Evolutionary conservation across 1,140 invertebrate genomes (phyloP), one percentile per base, ranked within the genome.

Genomic region (Trinorchestia longiramus): DNA sequence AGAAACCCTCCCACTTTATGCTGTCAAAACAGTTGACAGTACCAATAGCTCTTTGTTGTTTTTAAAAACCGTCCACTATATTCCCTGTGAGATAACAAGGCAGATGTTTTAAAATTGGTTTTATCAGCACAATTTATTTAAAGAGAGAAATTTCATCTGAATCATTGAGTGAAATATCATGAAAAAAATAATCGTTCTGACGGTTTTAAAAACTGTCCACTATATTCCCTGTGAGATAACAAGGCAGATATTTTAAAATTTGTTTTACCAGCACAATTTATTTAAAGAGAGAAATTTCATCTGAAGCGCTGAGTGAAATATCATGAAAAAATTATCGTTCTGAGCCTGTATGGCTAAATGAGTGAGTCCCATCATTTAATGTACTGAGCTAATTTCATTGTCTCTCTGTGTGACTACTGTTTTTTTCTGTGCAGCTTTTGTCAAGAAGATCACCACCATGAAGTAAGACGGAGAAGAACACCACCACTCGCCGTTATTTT

Each of bases 341-440:
- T 77, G 47, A 53, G 47, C 19, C 47, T 19, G 47, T 8, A 53
- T 53, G 47, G 47, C 47, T 53, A 53, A n/a, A 6, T 53, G 47
- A 53, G 47, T 53, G n/a, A n/a, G n/a, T n/a, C n/a, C n/a, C n/a
- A n/a, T 19, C 6, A 53, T 53, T 53, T 77, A 3, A 36, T 23
- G 36, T 1, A 77, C 36, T 77, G 28, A 19, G 36, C 28, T 90
- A 42, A 90, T 90, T 90, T 90, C 28, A 17, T 11, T 90, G 88
- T 42, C 4, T 36, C 41, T 15, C 11, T 42, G 88, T 42, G 4
- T 90, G 11, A 90, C 41, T 42, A 42, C 28, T 11, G 3, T 43
- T 41, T 90, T 90, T 90, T 87, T 87, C 44, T 94, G 44, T 44
- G 92, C 92, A 94, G 92, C 92, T 44, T 94, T 94, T 94, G 92